Evolutionary conservation across 2,113 vertebrate genomes (phyloP).

Genomic region (Chloropsis hardwickii): DNA sequence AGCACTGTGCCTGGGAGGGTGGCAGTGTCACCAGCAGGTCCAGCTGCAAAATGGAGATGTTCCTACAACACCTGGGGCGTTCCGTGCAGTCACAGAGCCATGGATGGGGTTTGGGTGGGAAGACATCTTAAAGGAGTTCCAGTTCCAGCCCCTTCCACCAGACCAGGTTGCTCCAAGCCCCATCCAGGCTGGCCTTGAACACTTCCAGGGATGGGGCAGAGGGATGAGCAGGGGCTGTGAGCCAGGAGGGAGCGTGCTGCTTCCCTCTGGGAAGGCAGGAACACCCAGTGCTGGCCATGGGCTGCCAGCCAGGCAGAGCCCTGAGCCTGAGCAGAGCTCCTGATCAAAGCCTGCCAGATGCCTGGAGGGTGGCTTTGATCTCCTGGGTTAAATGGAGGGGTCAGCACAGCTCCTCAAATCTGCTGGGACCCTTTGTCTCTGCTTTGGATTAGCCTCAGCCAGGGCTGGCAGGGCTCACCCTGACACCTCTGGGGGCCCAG

Average conservation of each 20-base stretch:
- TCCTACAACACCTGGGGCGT: not conserved
- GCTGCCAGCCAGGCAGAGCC: not conserved
- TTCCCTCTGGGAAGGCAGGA: not conserved
- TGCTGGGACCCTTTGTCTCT: not conserved
- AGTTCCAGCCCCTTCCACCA: not conserved
- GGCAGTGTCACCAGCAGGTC: not conserved
- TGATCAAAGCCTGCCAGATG: slow-evolving; percentile 9
- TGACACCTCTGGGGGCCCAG: not conserved
- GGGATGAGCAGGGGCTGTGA: not conserved
- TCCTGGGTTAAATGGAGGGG: not conserved
- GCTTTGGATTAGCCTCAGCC: not conserved
- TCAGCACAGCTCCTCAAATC: not conserved
- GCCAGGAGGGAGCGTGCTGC: not conserved
- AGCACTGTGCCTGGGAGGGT: rapidly evolving
- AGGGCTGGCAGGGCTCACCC: not conserved
- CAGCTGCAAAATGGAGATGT: not conserved
- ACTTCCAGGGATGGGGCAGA: not conserved
- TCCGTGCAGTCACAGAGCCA: rapidly evolving
- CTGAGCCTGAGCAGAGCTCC: not conserved
- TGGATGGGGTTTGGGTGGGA: not conserved
- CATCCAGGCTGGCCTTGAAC: not conserved
- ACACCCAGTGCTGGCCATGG: not conserved
- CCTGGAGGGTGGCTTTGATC: slow-evolving; percentile 19
- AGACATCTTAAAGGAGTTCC: not conserved
- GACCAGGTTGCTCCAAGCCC: not conserved